Percentiles rank a stretch among this genome's conserved stretches.
Evolutionary conservation across 1,140 invertebrate species (phyloP).

Genomic region (Pseudomyrmex pallidus): DNA sequence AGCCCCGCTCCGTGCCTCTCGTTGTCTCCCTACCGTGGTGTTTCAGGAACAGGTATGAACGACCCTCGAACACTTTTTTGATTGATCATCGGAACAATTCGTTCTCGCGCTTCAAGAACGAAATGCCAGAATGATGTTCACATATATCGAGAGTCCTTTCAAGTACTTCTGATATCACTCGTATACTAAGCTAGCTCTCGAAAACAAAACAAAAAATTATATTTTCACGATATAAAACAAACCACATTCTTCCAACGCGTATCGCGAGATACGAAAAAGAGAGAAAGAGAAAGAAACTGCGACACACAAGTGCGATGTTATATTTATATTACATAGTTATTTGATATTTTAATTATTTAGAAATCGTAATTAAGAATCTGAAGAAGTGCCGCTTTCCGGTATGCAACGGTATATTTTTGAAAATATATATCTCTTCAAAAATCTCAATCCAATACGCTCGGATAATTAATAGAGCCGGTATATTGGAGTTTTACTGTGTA

Average conservation of each 20-base stretch:
- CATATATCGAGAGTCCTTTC: constrained; percentile 22
- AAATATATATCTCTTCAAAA: constrained; percentile 25
- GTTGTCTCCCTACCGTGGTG: constrained; percentile 76
- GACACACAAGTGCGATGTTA: too few species aligned
- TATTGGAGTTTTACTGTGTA: constrained; percentile 8
- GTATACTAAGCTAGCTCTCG: constrained; percentile 29
- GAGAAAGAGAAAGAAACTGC: too few species aligned
- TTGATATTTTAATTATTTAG: too few species aligned
- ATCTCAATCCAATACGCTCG: neutral
- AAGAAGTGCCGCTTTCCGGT: constrained; percentile 9
- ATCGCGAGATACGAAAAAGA: too few species aligned
- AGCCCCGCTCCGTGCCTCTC: constrained; percentile 78
- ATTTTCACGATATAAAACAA: constrained; percentile 14
- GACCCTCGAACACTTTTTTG: constrained; percentile 69
- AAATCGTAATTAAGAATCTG: constrained; percentile 45
- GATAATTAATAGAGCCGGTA: neutral
- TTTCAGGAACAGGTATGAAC: constrained; percentile 74
- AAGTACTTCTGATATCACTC: constrained; percentile 30
- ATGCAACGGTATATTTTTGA: neutral
- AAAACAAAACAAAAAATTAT: constrained; percentile 16
- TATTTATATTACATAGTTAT: too few species aligned
- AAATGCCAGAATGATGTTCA: constrained; percentile 53
- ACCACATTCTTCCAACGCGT: neutral
- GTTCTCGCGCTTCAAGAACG: constrained; percentile 42
- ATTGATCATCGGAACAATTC: constrained; percentile 69